These are phyloP conservation scores for Sterna hirundo DNA, from an alignment of 2,113 vertebrate species.

Conservation along the genomic window DNA sequence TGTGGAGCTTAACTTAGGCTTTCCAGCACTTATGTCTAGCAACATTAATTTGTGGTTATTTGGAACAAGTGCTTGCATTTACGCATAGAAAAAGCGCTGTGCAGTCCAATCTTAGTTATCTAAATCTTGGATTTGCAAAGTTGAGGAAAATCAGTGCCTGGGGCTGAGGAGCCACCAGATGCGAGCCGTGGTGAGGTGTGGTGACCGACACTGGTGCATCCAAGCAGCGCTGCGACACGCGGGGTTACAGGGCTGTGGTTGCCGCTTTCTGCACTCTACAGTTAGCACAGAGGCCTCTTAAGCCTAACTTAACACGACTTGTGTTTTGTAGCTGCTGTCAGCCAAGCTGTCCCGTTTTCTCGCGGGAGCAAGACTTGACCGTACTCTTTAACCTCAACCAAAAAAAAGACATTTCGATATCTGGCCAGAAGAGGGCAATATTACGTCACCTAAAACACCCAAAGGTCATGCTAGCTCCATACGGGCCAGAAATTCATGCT, in stretches of 20 bases:
- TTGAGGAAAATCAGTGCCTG: not conserved
- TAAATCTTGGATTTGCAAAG: rapidly evolving
- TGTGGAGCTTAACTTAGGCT: not conserved
- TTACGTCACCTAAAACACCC: not conserved
- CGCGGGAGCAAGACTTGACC: rapidly evolving
- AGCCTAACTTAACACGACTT: rapidly evolving
- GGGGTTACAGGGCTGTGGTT: not conserved
- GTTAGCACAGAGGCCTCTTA: rapidly evolving
- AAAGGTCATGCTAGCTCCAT: rapidly evolving
- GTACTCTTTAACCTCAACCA: rapidly evolving
- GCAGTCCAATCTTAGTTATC: rapidly evolving
- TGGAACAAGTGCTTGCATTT: not conserved
- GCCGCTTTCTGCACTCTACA: not conserved
- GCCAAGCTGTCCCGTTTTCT: rapidly evolving
- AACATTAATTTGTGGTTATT: not conserved
- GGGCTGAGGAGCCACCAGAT: not conserved
- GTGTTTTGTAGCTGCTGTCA: rapidly evolving
- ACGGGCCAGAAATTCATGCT: rapidly evolving
- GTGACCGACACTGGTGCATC: rapidly evolving
- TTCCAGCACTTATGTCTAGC: not conserved
- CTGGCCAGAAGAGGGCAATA: constrained; percentile 32
- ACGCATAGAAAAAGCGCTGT: not conserved
- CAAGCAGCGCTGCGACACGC: rapidly evolving
- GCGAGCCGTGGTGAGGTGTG: rapidly evolving
- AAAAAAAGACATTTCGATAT: not conserved